These are phyloP conservation scores for Rafetus swinhoei DNA, from an alignment of 2,113 vertebrate genomes.

Conservation along the genomic window DNA sequence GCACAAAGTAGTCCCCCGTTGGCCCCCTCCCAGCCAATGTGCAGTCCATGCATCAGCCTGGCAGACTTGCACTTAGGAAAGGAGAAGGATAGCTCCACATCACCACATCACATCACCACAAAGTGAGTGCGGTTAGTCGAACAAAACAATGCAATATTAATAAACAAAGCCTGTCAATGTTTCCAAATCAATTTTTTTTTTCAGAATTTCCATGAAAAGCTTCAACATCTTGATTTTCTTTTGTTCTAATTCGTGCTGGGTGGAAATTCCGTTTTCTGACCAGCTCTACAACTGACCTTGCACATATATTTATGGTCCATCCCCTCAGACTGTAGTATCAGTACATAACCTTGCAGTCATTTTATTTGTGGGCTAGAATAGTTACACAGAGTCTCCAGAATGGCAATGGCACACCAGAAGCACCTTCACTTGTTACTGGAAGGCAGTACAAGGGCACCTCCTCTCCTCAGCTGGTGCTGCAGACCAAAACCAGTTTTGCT, in stretches of 20 bases:
- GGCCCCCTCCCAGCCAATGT: too few species aligned
- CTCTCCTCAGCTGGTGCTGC: background rate
- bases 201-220: background rate
- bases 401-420: background rate
- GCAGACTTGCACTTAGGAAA: rapidly evolving
- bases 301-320: background rate
- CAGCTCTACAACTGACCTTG: background rate
- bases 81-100: background rate
- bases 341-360: background rate
- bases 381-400: background rate
- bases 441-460: background rate
- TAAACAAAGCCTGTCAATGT: background rate
- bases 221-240: background rate
- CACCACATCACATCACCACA: background rate
- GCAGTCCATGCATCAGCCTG: background rate
- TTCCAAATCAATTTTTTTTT: background rate
- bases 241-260: background rate
- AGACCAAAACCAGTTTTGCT: background rate
- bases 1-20: background rate
- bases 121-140: too few species aligned
- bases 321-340: background rate
- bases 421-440: background rate
- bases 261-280: background rate
- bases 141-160: background rate
- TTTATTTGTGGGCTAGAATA: background rate